Evolutionary conservation across 2,888 invertebrate species (phyloP).

Genomic region (Cephus rjabovi): DNA sequence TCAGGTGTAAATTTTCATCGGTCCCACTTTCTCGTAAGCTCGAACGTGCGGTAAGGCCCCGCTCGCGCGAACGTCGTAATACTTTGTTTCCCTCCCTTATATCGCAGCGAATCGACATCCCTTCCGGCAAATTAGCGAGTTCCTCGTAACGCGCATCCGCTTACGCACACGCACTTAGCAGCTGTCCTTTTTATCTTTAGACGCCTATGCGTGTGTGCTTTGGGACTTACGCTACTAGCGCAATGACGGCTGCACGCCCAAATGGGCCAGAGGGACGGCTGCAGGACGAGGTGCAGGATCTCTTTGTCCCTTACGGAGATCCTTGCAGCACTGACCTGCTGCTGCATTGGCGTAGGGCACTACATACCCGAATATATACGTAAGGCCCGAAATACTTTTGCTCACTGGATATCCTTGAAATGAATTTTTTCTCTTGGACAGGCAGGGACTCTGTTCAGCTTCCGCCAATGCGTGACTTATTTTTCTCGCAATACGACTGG

Average conservation of each 20-base stretch:
- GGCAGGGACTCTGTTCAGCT: neutral
- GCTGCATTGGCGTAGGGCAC: conserved; percentile 43
- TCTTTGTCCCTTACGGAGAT: conserved; percentile 46
- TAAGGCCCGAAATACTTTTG: neutral
- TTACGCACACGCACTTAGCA: conserved; percentile 34
- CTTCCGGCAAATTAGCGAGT: conserved; percentile 16
- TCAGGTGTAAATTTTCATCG: conserved; percentile 37
- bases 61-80: neutral
- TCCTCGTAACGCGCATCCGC: conserved; percentile 40
- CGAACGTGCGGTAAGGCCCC: neutral
- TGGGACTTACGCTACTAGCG: conserved; percentile 12
- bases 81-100: neutral
- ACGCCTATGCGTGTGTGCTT: neutral
- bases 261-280: conserved; percentile 2
- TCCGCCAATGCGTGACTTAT: conserved; percentile 48
- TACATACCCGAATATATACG: neutral
- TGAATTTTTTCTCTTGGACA: conserved; percentile 2
- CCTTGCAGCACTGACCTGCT: conserved; percentile 49
- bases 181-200: conserved; percentile 32
- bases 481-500: conserved; percentile 44
- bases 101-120: conserved; percentile 2
- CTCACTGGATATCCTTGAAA: conserved; percentile 25
- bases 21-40: neutral
- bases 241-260: conserved; percentile 18
- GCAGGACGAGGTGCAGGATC: conserved; percentile 38